Evolutionary conservation across 37 sponge, comb jelly and placozoan genomes (phyloP).

Genomic region (Axinella damicornis): DNA sequence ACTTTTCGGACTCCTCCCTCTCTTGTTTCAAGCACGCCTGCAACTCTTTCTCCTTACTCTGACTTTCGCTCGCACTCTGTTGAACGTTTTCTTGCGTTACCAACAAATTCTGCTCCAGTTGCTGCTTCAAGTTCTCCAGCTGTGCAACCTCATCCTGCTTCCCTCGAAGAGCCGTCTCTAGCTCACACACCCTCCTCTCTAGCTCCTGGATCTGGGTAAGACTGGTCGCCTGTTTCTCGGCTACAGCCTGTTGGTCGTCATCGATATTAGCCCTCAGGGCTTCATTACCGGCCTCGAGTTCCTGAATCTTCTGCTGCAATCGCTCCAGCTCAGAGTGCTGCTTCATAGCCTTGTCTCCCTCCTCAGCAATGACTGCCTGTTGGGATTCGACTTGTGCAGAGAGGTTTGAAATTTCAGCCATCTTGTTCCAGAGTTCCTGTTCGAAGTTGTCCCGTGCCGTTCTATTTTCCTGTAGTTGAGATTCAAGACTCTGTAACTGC

Average conservation of each 20-base stretch:
- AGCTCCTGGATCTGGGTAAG: slow-evolving; percentile 18
- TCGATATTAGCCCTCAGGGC: not conserved
- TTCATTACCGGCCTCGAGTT: not conserved
- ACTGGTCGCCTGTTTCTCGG: slow-evolving; percentile 3
- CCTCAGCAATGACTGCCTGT: not conserved
- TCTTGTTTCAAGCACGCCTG: not conserved
- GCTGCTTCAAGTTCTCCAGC: not conserved
- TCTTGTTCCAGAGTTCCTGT: slow-evolving; percentile 14
- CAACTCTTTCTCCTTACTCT: slow-evolving; percentile 5
- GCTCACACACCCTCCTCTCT: slow-evolving; percentile 25
- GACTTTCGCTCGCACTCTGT: not conserved
- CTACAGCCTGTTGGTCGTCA: not conserved
- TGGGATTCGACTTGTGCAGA: not conserved
- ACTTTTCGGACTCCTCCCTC: not conserved
- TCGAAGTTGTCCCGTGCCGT: slow-evolving; percentile 16
- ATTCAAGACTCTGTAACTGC: not conserved
- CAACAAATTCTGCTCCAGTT: slow-evolving; percentile 6
- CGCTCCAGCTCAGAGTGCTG: not conserved
- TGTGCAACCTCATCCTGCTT: not conserved
- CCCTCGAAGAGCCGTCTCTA: not conserved
- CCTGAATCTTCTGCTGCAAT: not conserved
- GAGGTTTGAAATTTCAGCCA: slow-evolving; percentile 7
- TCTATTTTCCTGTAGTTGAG: not conserved
- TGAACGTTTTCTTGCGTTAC: slow-evolving; percentile 5
- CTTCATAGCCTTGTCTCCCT: not conserved